phyloP scores from a whole-genome alignment of 2,797 vertebrate genomes.

The Ptychobarbus kaznakovi region DNA sequence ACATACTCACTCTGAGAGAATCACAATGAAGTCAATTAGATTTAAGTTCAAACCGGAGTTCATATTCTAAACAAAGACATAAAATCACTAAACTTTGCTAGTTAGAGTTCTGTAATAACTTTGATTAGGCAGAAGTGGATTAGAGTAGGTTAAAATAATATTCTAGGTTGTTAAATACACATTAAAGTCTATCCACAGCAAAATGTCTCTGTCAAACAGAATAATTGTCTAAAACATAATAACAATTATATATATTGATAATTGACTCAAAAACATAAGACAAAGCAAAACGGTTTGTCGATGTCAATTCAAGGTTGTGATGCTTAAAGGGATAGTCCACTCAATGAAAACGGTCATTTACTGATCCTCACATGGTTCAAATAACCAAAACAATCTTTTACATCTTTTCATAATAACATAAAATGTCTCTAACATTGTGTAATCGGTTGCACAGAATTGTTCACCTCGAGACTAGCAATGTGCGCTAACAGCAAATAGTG shows the following conservation, averaged over 20 bases:
- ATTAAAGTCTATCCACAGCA: neutral
- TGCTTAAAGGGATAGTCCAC: no score
- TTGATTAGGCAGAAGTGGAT: neutral
- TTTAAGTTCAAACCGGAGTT: neutral
- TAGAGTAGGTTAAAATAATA: neutral
- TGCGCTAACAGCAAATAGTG: neutral
- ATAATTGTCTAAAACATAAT: neutral
- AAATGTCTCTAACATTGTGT: neutral
- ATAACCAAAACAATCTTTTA: neutral
- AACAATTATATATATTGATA: no score
- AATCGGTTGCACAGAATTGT: neutral
- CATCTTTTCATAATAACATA: no score
- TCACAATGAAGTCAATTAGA: slow-evolving; percentile 34
- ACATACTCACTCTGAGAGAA: slow-evolving; percentile 14
- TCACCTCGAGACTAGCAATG: neutral
- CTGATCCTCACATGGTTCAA: no score
- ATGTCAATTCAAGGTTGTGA: neutral
- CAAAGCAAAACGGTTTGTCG: neutral
- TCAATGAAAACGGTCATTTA: no score
- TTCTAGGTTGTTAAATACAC: neutral
- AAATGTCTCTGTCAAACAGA: neutral
- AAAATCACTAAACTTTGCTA: neutral
- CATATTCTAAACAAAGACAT: slow-evolving; percentile 3
- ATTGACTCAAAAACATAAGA: neutral
- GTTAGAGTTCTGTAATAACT: neutral